Percentiles rank a stretch among this genome's conserved stretches.
Conservation (phyloP, 1,140 invertebrate genomes). For the Drosophila eugracilis region DNA sequence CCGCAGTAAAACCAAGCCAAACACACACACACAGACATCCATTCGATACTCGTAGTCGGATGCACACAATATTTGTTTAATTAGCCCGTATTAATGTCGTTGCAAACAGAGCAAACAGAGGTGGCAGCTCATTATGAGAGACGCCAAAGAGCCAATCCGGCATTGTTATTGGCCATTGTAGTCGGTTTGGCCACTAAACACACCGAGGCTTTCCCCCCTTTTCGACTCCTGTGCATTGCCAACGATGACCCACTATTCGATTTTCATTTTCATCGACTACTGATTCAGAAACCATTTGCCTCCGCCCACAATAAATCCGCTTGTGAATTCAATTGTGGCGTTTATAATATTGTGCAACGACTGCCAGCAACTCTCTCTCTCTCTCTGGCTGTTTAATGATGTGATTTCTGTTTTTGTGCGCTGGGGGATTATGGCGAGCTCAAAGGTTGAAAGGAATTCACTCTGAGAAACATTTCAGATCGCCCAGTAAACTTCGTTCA, state of each 20-base stretch:
- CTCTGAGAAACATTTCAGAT: constrained; percentile 13
- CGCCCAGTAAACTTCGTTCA: constrained; percentile 2
- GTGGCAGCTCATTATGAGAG: constrained; percentile 58
- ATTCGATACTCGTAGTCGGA: constrained; percentile 1
- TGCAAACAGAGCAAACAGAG: constrained; percentile 73
- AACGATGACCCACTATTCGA: constrained; percentile 49
- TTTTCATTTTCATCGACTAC: constrained; percentile 53
- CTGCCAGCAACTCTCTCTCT: constrained; percentile 7
- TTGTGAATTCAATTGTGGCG: constrained; percentile 53
- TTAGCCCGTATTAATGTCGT: constrained; percentile 78
- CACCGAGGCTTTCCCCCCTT: background rate
- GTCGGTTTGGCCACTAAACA: constrained; percentile 28
- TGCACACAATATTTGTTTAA: constrained; percentile 72
- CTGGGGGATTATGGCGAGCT: constrained; percentile 4
- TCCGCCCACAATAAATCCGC: constrained; percentile 54
- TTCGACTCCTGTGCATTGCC: constrained; percentile 2
- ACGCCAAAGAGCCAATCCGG: constrained; percentile 31
- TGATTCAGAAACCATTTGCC: constrained; percentile 55
- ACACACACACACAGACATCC: constrained; percentile 1
- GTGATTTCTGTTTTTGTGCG: constrained; percentile 55
- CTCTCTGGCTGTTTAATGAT: constrained; percentile 52
- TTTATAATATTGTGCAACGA: constrained; percentile 28
- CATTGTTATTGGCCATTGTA: constrained; percentile 41
- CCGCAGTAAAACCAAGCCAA: no score
- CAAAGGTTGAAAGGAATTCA: constrained; percentile 1